phyloP scores from a whole-genome alignment of 1,140 invertebrate genomes.

The Sycobia sp. region DNA sequence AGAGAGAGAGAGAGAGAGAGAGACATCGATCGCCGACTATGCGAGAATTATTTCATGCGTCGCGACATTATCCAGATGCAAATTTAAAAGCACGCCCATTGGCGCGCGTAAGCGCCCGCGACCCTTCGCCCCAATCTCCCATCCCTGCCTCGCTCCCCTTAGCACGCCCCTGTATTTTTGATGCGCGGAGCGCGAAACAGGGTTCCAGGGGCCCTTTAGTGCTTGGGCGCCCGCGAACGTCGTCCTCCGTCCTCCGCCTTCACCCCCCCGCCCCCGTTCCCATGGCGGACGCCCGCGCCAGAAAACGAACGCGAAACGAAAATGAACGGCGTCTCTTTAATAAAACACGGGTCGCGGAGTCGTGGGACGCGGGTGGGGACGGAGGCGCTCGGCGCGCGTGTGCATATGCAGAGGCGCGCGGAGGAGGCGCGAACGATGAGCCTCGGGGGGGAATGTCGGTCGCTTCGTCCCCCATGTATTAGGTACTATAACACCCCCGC shows the following conservation, averaged over 20 bases:
- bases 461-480: too few relatives aligned
- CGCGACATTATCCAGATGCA: slow-evolving; percentile 23
- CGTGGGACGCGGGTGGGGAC: neutral
- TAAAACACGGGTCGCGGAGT: slow-evolving; percentile 22
- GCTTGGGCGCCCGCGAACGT: too few relatives aligned
- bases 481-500: too few relatives aligned
- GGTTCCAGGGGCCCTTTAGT: too few relatives aligned
- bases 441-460: slow-evolving; percentile 17
- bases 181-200: slow-evolving; percentile 6
- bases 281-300: too few relatives aligned
- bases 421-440: slow-evolving; percentile 25
- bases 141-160: too few relatives aligned
- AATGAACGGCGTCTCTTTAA: slow-evolving; percentile 31
- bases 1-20: neutral
- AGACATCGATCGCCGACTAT: neutral
- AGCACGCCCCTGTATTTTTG: slow-evolving; percentile 15
- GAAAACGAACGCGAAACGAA: too few relatives aligned
- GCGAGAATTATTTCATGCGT: slow-evolving; percentile 24
- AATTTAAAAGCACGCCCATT: slow-evolving; percentile 27
- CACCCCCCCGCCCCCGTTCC: too few relatives aligned
- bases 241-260: too few relatives aligned
- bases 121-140: too few relatives aligned
- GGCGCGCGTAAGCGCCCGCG: neutral
- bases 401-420: slow-evolving; percentile 20
- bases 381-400: neutral